phyloP scores from a whole-genome alignment of 1,140 invertebrate genomes.

The Diabrotica virgifera region DNA sequence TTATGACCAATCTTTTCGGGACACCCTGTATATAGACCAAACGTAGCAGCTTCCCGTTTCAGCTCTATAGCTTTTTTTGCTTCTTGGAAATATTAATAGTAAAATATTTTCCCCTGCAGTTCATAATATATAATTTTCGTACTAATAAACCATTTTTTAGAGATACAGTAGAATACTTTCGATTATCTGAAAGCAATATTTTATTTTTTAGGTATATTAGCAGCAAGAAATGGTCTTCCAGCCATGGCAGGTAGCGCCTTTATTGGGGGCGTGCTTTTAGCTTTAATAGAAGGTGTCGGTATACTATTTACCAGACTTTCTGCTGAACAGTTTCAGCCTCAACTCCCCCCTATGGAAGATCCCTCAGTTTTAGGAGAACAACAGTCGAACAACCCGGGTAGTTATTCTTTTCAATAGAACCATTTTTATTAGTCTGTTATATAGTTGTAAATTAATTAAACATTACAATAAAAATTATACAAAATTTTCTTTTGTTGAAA shows the following conservation, averaged over 20 bases:
- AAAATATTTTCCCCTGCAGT: too few relatives aligned
- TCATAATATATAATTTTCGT: too few relatives aligned
- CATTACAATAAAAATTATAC: conserved; percentile 3
- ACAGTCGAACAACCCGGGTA: conserved; percentile 26
- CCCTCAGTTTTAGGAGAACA: conserved; percentile 50
- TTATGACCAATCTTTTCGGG: too few relatives aligned
- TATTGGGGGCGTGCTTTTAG: conserved; percentile 90
- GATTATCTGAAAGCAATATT: not conserved
- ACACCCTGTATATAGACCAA: too few relatives aligned
- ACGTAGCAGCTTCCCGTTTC: too few relatives aligned
- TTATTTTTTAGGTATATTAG: conserved; percentile 61
- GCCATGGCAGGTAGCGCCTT: conserved; percentile 95
- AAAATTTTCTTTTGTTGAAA: not conserved
- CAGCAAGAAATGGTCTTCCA: conserved; percentile 89
- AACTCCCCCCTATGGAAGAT: conserved; percentile 67
- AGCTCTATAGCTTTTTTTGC: too few relatives aligned
- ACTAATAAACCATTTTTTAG: too few relatives aligned
- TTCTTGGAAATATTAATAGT: too few relatives aligned
- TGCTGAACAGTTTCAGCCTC: conserved; percentile 87
- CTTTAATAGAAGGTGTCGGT: conserved; percentile 94
- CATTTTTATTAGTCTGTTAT: conserved; percentile 4
- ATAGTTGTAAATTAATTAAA: conserved; percentile 22
- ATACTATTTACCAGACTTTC: conserved; percentile 87
- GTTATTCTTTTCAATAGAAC: conserved; percentile 34
- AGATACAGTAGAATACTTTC: too few relatives aligned